Evolutionary conservation across 2,888 invertebrate species (phyloP).

Genomic region (Ellobium chinense): DNA sequence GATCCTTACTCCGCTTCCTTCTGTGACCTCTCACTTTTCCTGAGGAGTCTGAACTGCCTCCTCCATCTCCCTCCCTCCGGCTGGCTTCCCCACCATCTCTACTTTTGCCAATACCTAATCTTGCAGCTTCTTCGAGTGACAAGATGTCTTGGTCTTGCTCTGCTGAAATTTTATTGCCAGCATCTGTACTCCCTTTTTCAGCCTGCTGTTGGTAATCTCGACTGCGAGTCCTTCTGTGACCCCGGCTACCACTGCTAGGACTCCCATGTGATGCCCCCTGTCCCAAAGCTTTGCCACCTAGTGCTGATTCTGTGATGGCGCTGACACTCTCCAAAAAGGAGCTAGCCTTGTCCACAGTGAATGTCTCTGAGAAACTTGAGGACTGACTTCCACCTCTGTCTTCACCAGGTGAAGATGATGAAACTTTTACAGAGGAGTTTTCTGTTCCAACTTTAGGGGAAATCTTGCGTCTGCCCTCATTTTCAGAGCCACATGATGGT

Average conservation of each 20-base stretch:
- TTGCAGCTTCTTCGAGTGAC: conserved; percentile 20
- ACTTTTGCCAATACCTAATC: conserved; percentile 47
- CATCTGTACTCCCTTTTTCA: neutral
- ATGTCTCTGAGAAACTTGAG: conserved; percentile 61
- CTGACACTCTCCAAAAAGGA: conserved; percentile 61
- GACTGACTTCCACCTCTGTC: neutral
- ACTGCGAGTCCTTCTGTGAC: neutral
- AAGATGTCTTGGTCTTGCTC: neutral
- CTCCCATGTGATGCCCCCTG: neutral
- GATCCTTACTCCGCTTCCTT: conserved; percentile 59
- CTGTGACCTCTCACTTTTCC: conserved; percentile 50
- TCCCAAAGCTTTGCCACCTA: conserved; percentile 25
- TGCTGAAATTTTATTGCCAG: neutral
- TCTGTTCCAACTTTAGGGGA: conserved; percentile 22
- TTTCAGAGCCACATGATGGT: conserved; percentile 48
- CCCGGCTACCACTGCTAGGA: neutral
- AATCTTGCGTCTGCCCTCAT: neutral
- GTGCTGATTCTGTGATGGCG: conserved; percentile 48
- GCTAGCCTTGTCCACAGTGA: conserved; percentile 64
- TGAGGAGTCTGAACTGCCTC: neutral
- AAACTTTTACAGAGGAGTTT: neutral
- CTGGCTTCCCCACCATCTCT: conserved; percentile 2
- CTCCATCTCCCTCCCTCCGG: neutral
- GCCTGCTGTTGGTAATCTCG: conserved; percentile 24
- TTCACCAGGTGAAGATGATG: neutral